phyloP scores from a whole-genome alignment of 2,888 invertebrate genomes.

The Osedax fenrisi region DNA sequence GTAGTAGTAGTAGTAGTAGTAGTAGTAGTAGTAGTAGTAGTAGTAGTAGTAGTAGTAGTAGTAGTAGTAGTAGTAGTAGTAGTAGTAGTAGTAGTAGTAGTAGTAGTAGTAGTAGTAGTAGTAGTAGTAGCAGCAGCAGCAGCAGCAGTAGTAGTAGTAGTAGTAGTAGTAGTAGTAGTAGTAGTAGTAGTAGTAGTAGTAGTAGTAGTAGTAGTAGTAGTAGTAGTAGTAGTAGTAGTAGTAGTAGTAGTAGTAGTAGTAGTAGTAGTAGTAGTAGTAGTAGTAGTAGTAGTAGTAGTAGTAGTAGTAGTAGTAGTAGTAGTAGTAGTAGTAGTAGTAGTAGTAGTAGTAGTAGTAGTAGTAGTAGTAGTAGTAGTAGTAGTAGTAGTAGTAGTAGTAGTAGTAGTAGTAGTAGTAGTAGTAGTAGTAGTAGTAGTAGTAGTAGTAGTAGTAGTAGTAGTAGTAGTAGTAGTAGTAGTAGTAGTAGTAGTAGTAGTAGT shows the following conservation, averaged over 20 bases:
- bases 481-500: too few species aligned
- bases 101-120: constrained; percentile 5
- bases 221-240: constrained; percentile 11
- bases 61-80: constrained; percentile 12
- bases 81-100: constrained; percentile 10
- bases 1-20: background rate
- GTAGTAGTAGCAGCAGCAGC: background rate
- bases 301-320: background rate
- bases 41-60: background rate
- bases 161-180: constrained; percentile 1
- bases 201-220: constrained; percentile 1
- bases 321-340: background rate
- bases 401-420: constrained; percentile 8
- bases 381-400: background rate
- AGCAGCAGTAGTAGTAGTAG: too few species aligned
- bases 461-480: too few species aligned
- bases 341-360: constrained; percentile 10
- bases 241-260: constrained; percentile 6
- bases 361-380: constrained; percentile 13
- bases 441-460: constrained; percentile 15
- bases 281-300: background rate
- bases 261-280: constrained; percentile 5
- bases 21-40: background rate
- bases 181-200: constrained; percentile 4
- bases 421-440: background rate